Conservation (phyloP, 2,888 invertebrate genomes). For the Tupiocoris notatus region DNA sequence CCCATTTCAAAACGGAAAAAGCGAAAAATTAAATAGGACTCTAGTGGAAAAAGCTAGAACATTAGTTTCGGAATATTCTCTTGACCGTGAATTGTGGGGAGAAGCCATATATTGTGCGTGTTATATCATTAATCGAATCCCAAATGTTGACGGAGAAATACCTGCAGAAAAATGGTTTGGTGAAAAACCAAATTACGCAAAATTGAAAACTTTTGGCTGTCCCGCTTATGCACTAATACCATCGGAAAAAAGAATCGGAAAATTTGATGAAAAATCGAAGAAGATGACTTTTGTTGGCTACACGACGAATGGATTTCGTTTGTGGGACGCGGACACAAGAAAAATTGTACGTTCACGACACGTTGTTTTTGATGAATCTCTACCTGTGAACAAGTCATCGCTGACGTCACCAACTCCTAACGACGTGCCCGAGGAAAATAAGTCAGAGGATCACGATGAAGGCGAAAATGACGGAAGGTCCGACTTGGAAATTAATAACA, state of each 20-base stretch:
- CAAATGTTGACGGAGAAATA: conserved; percentile 60
- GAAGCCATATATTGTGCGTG: conserved; percentile 48
- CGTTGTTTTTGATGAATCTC: too few species aligned
- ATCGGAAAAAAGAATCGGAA: not conserved
- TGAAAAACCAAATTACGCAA: not conserved
- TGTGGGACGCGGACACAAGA: too few species aligned
- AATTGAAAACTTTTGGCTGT: conserved; percentile 5
- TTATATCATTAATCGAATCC: conserved; percentile 48
- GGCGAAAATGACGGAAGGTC: too few species aligned
- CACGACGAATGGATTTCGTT: too few species aligned
- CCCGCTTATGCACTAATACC: not conserved
- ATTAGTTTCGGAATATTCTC: conserved; percentile 47
- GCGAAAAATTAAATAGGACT: conserved; percentile 50
- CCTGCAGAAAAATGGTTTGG: conserved; percentile 17
- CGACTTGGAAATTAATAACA: not conserved
- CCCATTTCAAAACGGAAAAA: conserved; percentile 50
- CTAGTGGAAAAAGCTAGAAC: conserved; percentile 50
- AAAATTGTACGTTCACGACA: too few species aligned
- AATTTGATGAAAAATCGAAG: too few species aligned
- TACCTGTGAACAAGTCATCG: too few species aligned
- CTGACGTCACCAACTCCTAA: too few species aligned
- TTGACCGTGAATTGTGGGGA: conserved; percentile 48
- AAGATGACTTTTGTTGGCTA: too few species aligned
- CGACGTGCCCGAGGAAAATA: too few species aligned
- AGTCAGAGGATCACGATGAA: too few species aligned